Percentiles rank a stretch among this genome's conserved stretches.
These are phyloP conservation scores for Syngnathus typhle DNA, from an alignment of 2,113 vertebrate species.

Conservation along the genomic window DNA sequence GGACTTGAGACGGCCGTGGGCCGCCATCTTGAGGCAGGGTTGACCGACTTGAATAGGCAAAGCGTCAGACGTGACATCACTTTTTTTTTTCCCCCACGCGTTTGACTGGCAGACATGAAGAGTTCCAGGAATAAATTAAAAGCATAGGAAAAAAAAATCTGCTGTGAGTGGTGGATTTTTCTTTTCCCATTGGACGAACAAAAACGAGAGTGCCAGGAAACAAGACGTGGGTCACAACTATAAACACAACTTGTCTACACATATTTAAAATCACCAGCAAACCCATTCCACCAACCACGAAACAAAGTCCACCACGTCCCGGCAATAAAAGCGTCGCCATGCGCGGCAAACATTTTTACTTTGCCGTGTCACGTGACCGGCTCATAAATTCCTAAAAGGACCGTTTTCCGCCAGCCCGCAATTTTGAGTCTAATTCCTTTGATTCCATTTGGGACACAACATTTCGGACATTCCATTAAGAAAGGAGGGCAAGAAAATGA, in stretches of 20 bases:
- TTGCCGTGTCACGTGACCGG: constrained; percentile 33
- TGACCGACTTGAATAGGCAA: not conserved
- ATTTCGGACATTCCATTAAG: not conserved
- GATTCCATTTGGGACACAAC: too few species aligned
- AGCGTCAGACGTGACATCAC: not conserved
- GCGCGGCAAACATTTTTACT: constrained; percentile 6
- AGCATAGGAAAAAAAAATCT: too few species aligned
- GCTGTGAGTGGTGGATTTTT: too few species aligned
- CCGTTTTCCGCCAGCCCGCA: constrained; percentile 30
- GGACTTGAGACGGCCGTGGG: not conserved
- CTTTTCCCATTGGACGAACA: too few species aligned
- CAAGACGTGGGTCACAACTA: too few species aligned
- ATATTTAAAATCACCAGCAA: not conserved
- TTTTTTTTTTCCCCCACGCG: not conserved
- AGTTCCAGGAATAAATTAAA: not conserved
- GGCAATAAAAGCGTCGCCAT: not conserved
- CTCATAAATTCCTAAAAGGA: constrained; percentile 67
- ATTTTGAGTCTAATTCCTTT: too few species aligned
- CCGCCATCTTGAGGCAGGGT: constrained; percentile 48
- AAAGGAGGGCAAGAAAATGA: not conserved
- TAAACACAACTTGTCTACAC: too few species aligned
- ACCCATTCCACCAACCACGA: not conserved
- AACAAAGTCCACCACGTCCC: not conserved
- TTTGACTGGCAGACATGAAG: not conserved
- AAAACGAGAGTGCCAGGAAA: too few species aligned